Base-by-base conservation (phyloP, 1,140 invertebrate species). In the Campoletis sonorensis region DNA sequence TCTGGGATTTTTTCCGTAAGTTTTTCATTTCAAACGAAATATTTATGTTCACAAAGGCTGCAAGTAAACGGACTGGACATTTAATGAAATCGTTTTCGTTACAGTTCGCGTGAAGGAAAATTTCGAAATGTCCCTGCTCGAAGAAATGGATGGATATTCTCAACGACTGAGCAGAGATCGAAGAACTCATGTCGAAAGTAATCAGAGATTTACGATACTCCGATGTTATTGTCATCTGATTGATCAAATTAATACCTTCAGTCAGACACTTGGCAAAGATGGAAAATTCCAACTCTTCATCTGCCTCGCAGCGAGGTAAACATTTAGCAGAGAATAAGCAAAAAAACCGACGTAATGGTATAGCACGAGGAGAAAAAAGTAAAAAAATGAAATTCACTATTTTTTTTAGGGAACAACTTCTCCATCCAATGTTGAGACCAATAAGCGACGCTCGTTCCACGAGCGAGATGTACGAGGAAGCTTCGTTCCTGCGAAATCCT, bases 231-330 rank as follows among this genome's bases (percentile, higher is more conserved):
- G 95, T 86, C 95, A 96, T 87, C 92, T 97, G 1, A 94, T 96
- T 86, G 95, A 96, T 88, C 96, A 98, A 92, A 98, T 99, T 68
- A 96, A 96, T 89, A 94, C 94, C 45, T 95, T 95, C 0, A 97
- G 96, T 75, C 95, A 96, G 80, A 95, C 96, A 16, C 93, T 99
- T 15, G 99, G 99, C 67, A 99, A 99, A 91, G 98, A 99, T 93
- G 98, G 98, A 37, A 98, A 99, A 92, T 99, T 99, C 90, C 98
- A 99, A 89, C 93, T 99, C 10, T 98, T 99, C 88, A 95, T 99
- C 79, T 99, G 98, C 90, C 94, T 99, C 11, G 89, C 89, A 79
- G 85, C 90, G 33, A 91, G 93, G 93, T 93, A 82, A 82, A 54
- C 75, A 33, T 71, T 58, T 58, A 26, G 40, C 1, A 11, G 5